A percentile compares a stretch with the other conserved stretches of the same genome.
Evolutionary conservation across 2,888 invertebrate genomes (phyloP).

Genomic region (Gisinianus flammeolus): DNA sequence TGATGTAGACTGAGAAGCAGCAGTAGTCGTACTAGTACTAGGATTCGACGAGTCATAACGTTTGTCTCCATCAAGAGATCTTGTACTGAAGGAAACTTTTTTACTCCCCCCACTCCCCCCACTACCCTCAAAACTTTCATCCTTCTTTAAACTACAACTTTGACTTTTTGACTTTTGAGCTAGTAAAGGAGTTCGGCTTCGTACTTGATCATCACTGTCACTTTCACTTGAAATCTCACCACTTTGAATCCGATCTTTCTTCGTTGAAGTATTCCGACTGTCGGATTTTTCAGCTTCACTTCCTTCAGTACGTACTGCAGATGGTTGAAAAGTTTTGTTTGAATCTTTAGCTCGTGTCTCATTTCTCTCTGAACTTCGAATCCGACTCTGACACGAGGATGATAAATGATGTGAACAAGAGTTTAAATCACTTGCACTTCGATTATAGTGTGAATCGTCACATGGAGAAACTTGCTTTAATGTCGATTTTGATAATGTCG

Average conservation of each 20-base stretch:
- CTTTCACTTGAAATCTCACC: slow-evolving; percentile 46
- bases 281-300: slow-evolving; percentile 48
- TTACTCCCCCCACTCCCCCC: slow-evolving; percentile 42
- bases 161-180: slow-evolving; percentile 42
- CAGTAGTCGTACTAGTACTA: not conserved
- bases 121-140: slow-evolving; percentile 38
- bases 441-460: not conserved
- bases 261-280: slow-evolving; percentile 9
- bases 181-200: slow-evolving; percentile 41
- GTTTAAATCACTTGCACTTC: not conserved
- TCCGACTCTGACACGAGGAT: slow-evolving; percentile 1
- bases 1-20: not conserved
- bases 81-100: slow-evolving; percentile 55
- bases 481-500: not conserved
- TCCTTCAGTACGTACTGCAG: slow-evolving; percentile 20
- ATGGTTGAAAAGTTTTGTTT: not conserved
- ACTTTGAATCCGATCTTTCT: slow-evolving; percentile 15
- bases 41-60: not conserved
- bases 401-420: slow-evolving; percentile 10
- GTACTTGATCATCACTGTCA: slow-evolving; percentile 54
- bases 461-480: not conserved
- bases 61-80: slow-evolving; percentile 48
- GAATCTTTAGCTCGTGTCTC: not conserved
- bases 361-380: not conserved
- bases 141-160: slow-evolving; percentile 42